phyloP scores from a whole-genome alignment of 1,140 invertebrate species.

The Neotoxoptera formosana region DNA sequence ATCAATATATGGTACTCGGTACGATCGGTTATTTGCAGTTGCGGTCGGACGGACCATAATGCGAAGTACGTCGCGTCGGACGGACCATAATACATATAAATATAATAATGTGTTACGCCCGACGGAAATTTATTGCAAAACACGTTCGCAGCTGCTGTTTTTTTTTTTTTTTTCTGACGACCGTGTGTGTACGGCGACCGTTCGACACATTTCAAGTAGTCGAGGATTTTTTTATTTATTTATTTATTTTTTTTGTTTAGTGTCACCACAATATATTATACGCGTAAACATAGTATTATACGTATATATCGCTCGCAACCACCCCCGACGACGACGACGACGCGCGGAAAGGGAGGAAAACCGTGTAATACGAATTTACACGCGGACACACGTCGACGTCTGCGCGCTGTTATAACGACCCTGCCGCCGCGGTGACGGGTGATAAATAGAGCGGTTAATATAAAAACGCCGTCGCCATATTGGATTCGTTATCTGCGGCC shows the following conservation, averaged over 20 bases:
- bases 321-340: not conserved
- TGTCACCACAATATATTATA: slow-evolving; percentile 45
- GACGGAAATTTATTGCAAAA: slow-evolving; percentile 23
- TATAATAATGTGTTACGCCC: not conserved
- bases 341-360: not conserved
- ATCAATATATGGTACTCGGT: not conserved
- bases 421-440: slow-evolving; percentile 27
- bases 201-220: slow-evolving; percentile 30
- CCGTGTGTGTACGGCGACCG: not conserved
- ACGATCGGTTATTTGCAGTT: not conserved
- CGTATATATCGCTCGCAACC: not conserved
- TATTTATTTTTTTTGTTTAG: not conserved
- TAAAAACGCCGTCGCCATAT: slow-evolving; percentile 42
- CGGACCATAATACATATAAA: not conserved
- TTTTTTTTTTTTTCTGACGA: not conserved
- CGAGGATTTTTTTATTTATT: not conserved
- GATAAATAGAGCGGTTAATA: slow-evolving; percentile 57
- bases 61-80: not conserved
- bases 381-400: slow-evolving; percentile 20
- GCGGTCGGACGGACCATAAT: not conserved
- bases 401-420: slow-evolving; percentile 13
- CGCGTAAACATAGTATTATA: not conserved
- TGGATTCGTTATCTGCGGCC: slow-evolving; percentile 47
- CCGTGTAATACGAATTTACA: slow-evolving; percentile 51
- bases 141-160: slow-evolving; percentile 13